phyloP scores from a whole-genome alignment of 2,113 vertebrate genomes.

The Tetraodon nigroviridis region DNA sequence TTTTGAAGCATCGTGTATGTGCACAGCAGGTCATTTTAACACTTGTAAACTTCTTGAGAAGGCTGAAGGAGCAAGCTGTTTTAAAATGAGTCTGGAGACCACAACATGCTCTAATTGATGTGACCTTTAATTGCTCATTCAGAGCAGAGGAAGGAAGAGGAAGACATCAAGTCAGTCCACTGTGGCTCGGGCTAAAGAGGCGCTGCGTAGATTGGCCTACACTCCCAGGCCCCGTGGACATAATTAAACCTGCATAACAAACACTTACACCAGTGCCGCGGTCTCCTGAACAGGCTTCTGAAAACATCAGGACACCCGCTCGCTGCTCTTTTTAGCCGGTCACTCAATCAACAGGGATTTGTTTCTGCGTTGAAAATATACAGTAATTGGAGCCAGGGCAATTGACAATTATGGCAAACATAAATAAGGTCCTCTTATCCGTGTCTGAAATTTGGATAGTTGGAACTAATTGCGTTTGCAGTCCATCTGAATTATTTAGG shows the following conservation, averaged over 20 bases:
- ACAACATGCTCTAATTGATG: conserved; percentile 80
- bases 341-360: conserved; percentile 60
- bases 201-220: conserved; percentile 67
- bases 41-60: conserved; percentile 55
- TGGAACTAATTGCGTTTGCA: conserved; percentile 23
- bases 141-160: conserved; percentile 70
- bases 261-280: conserved; percentile 67
- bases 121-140: conserved; percentile 81
- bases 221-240: conserved; percentile 75
- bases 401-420: conserved; percentile 54
- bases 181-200: conserved; percentile 73
- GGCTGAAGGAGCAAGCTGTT: conserved; percentile 71
- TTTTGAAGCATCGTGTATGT: conserved; percentile 11
- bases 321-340: conserved; percentile 45
- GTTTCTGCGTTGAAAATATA: conserved; percentile 51
- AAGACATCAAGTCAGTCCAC: conserved; percentile 77
- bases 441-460: conserved; percentile 12
- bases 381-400: conserved; percentile 48
- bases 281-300: conserved; percentile 58
- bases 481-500: conserved; percentile 14
- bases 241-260: conserved; percentile 81
- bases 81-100: conserved; percentile 76
- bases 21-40: conserved; percentile 24
- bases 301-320: conserved; percentile 67
- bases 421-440: conserved; percentile 53